Percentiles rank a stretch among this genome's conserved stretches.
Evolutionary conservation across 2,113 vertebrate genomes (phyloP).

Genomic region (Desmodus rotundus): DNA sequence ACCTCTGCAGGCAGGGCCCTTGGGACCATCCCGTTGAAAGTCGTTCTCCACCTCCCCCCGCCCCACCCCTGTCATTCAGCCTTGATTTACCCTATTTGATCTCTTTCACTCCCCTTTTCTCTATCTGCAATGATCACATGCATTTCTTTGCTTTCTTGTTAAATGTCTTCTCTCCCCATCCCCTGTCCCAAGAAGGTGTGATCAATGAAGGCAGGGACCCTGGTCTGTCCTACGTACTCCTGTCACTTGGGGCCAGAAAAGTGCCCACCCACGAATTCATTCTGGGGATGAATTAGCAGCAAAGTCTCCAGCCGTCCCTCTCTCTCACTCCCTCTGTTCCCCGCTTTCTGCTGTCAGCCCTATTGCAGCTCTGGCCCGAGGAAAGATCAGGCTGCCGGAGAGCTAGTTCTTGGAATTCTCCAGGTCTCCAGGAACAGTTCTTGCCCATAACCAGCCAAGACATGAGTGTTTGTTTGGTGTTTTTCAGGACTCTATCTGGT

Average conservation of each 20-base stretch:
- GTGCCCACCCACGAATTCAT: neutral
- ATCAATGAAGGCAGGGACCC: neutral
- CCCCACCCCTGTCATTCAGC: neutral
- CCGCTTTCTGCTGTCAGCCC: neutral
- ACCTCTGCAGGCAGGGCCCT: neutral
- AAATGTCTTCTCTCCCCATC: neutral
- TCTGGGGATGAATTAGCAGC: neutral
- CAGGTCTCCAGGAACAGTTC: neutral
- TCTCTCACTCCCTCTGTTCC: neutral
- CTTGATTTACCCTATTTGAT: neutral
- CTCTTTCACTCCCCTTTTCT: neutral
- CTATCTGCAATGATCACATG: neutral
- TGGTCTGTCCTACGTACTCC: neutral
- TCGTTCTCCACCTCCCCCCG: fast-evolving
- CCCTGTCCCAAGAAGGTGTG: neutral
- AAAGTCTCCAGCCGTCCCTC: fast-evolving
- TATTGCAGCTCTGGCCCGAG: neutral
- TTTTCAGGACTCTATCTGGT: neutral
- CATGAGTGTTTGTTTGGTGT: neutral
- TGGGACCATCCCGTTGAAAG: neutral
- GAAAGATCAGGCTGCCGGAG: neutral
- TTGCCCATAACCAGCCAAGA: neutral
- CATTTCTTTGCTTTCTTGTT: neutral
- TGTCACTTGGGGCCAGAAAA: neutral
- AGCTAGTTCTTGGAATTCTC: neutral